Percentiles rank a stretch among this genome's conserved stretches.
Evolutionary conservation across 2,113 vertebrate genomes (phyloP).

Genomic region (Lampris megalopsis): DNA sequence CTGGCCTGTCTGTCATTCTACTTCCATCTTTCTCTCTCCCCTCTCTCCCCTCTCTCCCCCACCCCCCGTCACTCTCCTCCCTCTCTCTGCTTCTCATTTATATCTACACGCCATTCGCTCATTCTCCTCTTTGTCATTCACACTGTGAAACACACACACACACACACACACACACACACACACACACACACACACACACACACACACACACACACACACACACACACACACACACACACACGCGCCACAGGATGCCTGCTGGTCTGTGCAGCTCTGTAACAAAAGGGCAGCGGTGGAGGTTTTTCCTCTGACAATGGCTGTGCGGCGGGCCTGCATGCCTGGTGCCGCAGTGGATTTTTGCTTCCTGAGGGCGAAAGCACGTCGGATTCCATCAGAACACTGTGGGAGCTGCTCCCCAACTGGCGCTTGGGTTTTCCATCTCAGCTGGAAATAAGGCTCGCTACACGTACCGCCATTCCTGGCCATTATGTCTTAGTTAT

Average conservation of each 20-base stretch:
- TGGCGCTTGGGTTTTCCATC: too few relatives aligned
- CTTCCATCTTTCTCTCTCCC: neutral
- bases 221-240: neutral
- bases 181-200: neutral
- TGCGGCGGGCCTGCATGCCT: constrained; percentile 43
- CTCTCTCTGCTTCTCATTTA: neutral
- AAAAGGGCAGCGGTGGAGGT: constrained; percentile 54
- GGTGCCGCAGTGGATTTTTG: too few relatives aligned
- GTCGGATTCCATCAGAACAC: too few relatives aligned
- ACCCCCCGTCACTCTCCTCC: neutral
- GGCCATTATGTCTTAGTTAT: too few relatives aligned
- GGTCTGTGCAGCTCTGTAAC: constrained; percentile 33
- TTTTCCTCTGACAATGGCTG: constrained; percentile 59
- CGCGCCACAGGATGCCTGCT: constrained; percentile 40
- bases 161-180: constrained; percentile 1
- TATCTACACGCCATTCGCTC: constrained; percentile 31
- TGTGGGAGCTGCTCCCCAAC: too few relatives aligned
- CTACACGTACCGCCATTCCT: too few relatives aligned
- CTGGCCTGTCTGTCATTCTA: neutral
- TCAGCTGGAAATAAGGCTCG: too few relatives aligned
- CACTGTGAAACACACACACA: constrained; percentile 59
- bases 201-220: neutral
- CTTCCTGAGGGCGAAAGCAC: too few relatives aligned
- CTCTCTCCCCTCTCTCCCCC: neutral
- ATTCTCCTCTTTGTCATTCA: constrained; percentile 72